Evolutionary conservation across 1,140 invertebrate genomes (phyloP).

Genomic region (Pogonus chalceus): DNA sequence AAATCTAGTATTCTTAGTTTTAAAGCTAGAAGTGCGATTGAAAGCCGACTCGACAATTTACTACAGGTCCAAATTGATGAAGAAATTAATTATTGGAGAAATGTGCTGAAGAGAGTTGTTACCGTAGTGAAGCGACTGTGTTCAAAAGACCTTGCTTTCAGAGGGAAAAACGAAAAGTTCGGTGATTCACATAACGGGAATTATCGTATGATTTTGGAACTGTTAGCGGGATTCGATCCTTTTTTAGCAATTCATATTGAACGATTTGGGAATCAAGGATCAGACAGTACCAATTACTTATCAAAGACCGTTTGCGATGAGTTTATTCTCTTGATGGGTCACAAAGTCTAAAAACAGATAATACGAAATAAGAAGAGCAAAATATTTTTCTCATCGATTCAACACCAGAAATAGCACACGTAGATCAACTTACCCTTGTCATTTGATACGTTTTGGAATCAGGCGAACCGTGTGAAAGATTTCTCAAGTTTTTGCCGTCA

Average conservation of each 20-base stretch:
- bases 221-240: not conserved
- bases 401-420: not conserved
- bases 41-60: not conserved
- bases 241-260: not conserved
- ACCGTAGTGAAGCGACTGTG: not conserved
- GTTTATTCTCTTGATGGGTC: not conserved
- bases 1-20: not conserved
- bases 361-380: not conserved
- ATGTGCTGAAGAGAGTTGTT: not conserved
- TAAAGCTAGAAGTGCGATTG: not conserved
- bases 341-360: not conserved
- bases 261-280: not conserved
- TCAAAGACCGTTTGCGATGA: not conserved
- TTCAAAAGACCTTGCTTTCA: not conserved
- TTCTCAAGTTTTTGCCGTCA: not conserved
- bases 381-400: not conserved
- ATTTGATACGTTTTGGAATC: not conserved
- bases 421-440: not conserved
- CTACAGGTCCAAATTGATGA: not conserved
- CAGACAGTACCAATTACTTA: not conserved
- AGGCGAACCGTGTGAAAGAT: too few species aligned
- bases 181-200: not conserved
- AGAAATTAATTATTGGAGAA: not conserved
- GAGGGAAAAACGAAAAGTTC: not conserved
- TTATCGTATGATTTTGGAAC: not conserved